Percentiles rank a stretch among this genome's conserved stretches.
phyloP scores from a whole-genome alignment of 2,797 vertebrate species.

The Smutsia gigantea region DNA sequence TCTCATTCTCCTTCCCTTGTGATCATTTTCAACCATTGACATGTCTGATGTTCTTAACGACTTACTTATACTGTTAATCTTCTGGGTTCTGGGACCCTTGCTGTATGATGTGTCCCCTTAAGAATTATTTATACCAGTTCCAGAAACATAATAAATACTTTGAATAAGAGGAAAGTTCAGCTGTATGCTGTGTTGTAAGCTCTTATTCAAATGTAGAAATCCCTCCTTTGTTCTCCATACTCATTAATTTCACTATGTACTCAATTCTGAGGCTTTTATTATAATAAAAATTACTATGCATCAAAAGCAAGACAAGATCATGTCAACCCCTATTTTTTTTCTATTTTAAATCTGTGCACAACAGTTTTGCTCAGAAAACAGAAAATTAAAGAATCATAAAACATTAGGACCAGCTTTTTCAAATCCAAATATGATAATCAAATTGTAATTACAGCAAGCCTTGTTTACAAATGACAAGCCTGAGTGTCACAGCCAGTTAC shows the following conservation, averaged over 20 bases:
- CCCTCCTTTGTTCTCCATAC: neutral
- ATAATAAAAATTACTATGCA: neutral
- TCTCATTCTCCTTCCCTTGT: neutral
- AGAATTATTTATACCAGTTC: neutral
- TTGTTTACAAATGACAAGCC: neutral
- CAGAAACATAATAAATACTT: neutral
- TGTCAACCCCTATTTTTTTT: neutral
- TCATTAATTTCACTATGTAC: neutral
- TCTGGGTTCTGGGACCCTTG: neutral
- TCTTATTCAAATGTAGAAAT: conserved; percentile 32
- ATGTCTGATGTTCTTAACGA: neutral
- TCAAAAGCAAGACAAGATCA: neutral
- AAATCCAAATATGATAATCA: neutral
- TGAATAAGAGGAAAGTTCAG: neutral
- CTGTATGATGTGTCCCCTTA: neutral
- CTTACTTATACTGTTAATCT: neutral
- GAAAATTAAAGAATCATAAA: neutral
- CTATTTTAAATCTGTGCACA: neutral
- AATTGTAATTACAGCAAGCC: neutral
- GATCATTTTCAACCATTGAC: neutral
- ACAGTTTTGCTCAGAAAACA: neutral
- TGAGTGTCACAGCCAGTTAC: neutral
- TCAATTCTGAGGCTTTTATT: neutral
- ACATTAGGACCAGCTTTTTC: neutral
- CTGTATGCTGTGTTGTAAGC: neutral